Evolutionary conservation across 1,140 invertebrate genomes (phyloP).

Genomic region (Triops cancriformis): DNA sequence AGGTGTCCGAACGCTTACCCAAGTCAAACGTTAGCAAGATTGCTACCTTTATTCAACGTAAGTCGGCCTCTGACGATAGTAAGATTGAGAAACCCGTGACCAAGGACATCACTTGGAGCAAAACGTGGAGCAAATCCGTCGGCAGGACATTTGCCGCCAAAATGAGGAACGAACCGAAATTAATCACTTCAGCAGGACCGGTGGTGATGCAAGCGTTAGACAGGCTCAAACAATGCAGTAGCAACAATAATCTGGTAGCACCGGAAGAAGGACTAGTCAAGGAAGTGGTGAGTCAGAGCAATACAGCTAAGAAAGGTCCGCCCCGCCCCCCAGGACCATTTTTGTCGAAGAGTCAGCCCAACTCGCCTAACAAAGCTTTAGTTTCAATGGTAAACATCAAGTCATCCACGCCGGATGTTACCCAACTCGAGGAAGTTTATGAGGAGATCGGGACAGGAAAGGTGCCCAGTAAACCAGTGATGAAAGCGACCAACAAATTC

Average conservation of each 20-base stretch:
- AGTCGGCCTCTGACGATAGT: not conserved
- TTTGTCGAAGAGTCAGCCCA: not conserved
- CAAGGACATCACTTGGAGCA: conserved; percentile 1
- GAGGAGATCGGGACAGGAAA: not conserved
- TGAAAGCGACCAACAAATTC: not conserved
- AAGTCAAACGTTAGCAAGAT: not conserved
- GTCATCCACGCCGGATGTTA: not conserved
- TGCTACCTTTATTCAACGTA: not conserved
- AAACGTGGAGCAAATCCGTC: not conserved
- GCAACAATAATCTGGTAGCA: conserved; percentile 6
- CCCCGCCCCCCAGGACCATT: not conserved
- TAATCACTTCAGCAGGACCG: not conserved
- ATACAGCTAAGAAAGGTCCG: not conserved
- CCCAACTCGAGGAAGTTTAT: not conserved
- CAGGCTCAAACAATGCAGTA: not conserved
- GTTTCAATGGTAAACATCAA: not conserved
- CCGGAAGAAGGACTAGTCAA: not conserved
- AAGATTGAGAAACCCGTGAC: not conserved
- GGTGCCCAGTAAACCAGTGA: not conserved
- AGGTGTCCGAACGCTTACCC: not conserved
- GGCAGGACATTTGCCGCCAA: not conserved
- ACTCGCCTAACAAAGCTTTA: not conserved
- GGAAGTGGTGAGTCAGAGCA: not conserved
- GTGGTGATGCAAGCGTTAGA: not conserved
- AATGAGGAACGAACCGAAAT: not conserved